A percentile compares a stretch with the other conserved stretches of the same genome.
Conservation (phyloP, 2,888 invertebrate species). For the Candidula unifasciata region DNA sequence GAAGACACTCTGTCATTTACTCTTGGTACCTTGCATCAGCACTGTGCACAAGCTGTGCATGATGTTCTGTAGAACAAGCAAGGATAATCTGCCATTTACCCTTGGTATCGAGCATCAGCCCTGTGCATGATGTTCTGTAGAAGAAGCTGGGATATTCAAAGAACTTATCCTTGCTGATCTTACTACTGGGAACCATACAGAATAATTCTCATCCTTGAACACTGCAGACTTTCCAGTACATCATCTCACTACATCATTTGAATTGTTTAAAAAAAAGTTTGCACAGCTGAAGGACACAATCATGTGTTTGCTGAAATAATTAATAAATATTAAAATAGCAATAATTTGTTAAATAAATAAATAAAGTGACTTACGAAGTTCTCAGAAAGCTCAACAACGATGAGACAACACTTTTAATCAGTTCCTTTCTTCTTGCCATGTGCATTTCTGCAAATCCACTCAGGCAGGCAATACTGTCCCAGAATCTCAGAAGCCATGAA, state of each 20-base stretch:
- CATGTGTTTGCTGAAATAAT: neutral
- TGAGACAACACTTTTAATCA: constrained; percentile 31
- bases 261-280: neutral
- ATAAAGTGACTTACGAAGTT: constrained; percentile 39
- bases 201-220: neutral
- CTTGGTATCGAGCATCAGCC: too few relatives aligned
- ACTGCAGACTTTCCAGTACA: neutral
- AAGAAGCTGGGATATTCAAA: too few relatives aligned
- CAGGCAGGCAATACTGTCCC: constrained; percentile 46
- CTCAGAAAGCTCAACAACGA: constrained; percentile 33
- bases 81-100: too few relatives aligned
- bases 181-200: too few relatives aligned
- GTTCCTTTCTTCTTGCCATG: constrained; percentile 32
- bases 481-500: constrained; percentile 47
- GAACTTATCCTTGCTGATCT: too few relatives aligned
- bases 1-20: too few relatives aligned
- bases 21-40: too few relatives aligned
- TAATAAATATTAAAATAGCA: neutral
- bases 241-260: neutral
- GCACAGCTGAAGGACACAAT: neutral
- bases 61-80: too few relatives aligned
- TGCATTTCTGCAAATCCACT: constrained; percentile 40
- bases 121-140: too few relatives aligned
- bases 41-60: too few relatives aligned
- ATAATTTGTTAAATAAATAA: neutral